Evolutionary conservation across 2,797 vertebrate species (phyloP), one percentile per base, ranked within the genome.

Genomic region (Coendou prehensilis): DNA sequence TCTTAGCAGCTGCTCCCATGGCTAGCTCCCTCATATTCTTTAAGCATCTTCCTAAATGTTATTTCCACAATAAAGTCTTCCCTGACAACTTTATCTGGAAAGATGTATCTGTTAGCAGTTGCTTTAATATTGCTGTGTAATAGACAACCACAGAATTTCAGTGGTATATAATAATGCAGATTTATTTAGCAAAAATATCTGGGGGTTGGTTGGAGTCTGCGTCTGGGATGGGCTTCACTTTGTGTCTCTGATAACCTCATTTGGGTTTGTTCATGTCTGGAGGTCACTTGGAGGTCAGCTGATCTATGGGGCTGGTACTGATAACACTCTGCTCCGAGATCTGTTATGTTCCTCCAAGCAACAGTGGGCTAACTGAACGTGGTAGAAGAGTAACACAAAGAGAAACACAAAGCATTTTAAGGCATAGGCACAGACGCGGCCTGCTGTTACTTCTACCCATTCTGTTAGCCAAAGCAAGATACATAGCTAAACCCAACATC

Each of bases 231-330:
- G 13, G 33, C 67, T 69, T 90, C 10, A 22, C 17, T 89, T 26
- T 37, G 26, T 83, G 54, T 5, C 14, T 93, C 26, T 87, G 14
- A 47, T 59, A 50, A 87, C 33, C 2, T 69, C 57, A n/a, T 15
- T n/a, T 82, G 47, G 10, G 22, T 57, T 71, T 80, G 10, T 73
- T 90, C 37, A 37, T 30, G 23, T 50, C 52, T 67, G 41, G 28
- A 95, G 41, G 69, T 96, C 47, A 56, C 14, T 41, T 56, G 26
- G 37, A 80, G 30, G n/a, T 89, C 85, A 86, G n/a, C 47, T 82
- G 6, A 82, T 73, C 26, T 79, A 67, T 18, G 41, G 30, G 61
- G 9, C 4, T 41, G 59, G 45, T 50, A 15, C 30, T 89, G 15
- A 18, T 57, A 23, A 1, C 23, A 13, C 33, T 95, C 56, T 73